Evolutionary conservation across 2,797 vertebrate species (phyloP), one percentile per base, ranked within the genome.

Genomic region (Knipowitschia caucasica): DNA sequence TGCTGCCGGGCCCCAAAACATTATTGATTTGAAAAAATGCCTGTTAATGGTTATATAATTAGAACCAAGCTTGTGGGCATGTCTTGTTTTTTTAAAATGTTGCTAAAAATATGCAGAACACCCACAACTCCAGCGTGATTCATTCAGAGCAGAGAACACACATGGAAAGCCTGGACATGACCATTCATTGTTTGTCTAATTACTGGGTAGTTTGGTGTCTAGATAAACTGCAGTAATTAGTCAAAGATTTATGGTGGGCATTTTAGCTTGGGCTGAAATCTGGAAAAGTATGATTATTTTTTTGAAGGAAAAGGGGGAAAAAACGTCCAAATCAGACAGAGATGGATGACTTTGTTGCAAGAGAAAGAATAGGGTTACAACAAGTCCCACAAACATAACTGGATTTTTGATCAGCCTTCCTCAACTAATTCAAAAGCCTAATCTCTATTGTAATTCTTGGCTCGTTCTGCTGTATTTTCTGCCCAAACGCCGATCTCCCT

Each of bases 181-280:
- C 73, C 73, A 86, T 86, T 83, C 65, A 83, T 89, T 84, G 77
- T 83, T 75, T 71, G 63, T 67, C 78, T 89, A 88, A 91, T 89
- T 88, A 88, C 81, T 74, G 73, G 78, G 61, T 80, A 77, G 80
- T 78, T 72, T 77, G 86, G 76, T 82, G 79, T 87, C 80, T 85
- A 64, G 60, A 83, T 84, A 80, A 85, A 86, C 83, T 81, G 62
- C 83, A 81, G 78, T 81, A 86, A 88, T 89, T 88, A 90, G 85
- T 87, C 78, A 85, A 85, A 80, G 78, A 86, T 83, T 83, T 83
- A 80, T 80, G 67, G 76, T 62, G 64, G 67, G 23, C 21, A 69
- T 44, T 69, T 85, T 73, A 66, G 73, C 69, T 77, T 80, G 81
- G 77, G 72, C 69, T 75, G 66, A 73, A 72, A 66, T 75, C 21